These are phyloP conservation scores for Sceloporus undulatus DNA, from an alignment of 2,113 vertebrate species.

Conservation along the genomic window DNA sequence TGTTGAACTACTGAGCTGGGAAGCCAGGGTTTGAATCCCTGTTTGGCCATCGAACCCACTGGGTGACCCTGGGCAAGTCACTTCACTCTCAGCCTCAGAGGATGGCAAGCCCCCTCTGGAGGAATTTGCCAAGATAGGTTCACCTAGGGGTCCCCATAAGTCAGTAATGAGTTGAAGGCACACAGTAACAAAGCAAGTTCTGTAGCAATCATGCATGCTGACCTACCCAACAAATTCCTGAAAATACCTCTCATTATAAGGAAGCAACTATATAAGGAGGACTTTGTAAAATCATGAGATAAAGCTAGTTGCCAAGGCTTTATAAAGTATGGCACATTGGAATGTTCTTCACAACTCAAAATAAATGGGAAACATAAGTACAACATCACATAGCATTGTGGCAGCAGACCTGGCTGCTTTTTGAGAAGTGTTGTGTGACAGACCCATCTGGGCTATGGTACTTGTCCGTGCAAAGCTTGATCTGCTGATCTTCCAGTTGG, in stretches of 20 bases:
- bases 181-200: not conserved
- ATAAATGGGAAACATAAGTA: not conserved
- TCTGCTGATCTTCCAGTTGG: not conserved
- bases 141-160: too few species aligned
- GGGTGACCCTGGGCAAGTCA: too few species aligned
- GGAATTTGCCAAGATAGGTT: too few species aligned
- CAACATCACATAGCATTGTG: not conserved
- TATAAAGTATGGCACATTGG: slow-evolving; percentile 8
- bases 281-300: slow-evolving; percentile 24
- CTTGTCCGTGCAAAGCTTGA: too few species aligned
- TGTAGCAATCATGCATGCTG: not conserved
- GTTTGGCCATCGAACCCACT: too few species aligned
- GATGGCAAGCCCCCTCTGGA: too few species aligned
- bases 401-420: not conserved
- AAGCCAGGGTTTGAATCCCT: too few species aligned
- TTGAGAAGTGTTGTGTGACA: not conserved
- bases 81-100: too few species aligned
- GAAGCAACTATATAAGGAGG: not conserved
- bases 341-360: not conserved
- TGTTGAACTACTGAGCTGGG: too few species aligned
- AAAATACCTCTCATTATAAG: slow-evolving; percentile 11
- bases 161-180: too few species aligned
- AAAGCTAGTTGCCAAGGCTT: not conserved
- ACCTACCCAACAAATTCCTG: slow-evolving; percentile 12
- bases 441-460: not conserved